Conservation (phyloP, 2,113 vertebrate genomes). For the Cephalopholis sonnerati region DNA sequence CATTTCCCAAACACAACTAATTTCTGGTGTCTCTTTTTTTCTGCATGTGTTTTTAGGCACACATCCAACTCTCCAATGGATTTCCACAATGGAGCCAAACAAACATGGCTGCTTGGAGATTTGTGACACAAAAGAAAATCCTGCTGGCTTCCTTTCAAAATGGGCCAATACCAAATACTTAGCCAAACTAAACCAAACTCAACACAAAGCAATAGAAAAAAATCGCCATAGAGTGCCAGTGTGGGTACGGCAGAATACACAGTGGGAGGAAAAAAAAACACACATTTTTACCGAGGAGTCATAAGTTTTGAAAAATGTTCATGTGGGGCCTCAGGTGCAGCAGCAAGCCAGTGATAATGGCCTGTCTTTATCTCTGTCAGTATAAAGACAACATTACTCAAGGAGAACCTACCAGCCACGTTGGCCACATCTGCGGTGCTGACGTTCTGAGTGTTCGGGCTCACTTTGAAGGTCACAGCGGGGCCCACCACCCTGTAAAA, state of each 20-base stretch:
- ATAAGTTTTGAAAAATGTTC: slow-evolving; percentile 35
- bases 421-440: slow-evolving; percentile 88
- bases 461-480: slow-evolving; percentile 95
- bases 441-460: slow-evolving; percentile 87
- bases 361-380: slow-evolving; percentile 42
- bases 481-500: slow-evolving; percentile 90
- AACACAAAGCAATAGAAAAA: slow-evolving; percentile 5
- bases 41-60: slow-evolving; percentile 14
- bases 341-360: slow-evolving; percentile 42
- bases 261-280: background rate
- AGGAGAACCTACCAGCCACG: slow-evolving; percentile 88
- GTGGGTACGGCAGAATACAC: background rate
- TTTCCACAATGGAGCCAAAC: slow-evolving; percentile 29
- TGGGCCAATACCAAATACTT: background rate
- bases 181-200: slow-evolving; percentile 5
- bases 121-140: slow-evolving; percentile 28
- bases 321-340: slow-evolving; percentile 61
- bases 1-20: slow-evolving; percentile 12
- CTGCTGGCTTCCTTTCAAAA: slow-evolving; percentile 19
- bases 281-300: slow-evolving; percentile 9
- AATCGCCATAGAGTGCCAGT: background rate
- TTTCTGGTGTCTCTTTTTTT: background rate
- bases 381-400: slow-evolving; percentile 36
- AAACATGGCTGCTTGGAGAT: slow-evolving; percentile 32
- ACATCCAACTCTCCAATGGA: background rate